Conservation (phyloP, 2,113 vertebrate genomes). For the Leucosticte australis region DNA sequence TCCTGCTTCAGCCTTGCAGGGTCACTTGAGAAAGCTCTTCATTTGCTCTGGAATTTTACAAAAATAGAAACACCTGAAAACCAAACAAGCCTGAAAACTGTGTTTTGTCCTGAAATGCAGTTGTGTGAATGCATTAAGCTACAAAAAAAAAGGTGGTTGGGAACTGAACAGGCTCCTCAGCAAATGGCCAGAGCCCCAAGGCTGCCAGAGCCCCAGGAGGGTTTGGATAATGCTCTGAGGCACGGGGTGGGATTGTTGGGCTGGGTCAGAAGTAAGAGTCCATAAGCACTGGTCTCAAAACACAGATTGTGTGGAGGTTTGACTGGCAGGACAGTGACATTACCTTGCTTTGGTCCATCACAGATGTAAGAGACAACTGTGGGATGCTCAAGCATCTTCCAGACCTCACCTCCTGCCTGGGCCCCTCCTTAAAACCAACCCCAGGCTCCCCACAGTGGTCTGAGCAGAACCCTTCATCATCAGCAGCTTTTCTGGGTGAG, state of each 20-base stretch:
- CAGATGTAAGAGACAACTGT: not conserved
- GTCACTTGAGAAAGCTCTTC: not conserved
- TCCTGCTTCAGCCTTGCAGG: not conserved
- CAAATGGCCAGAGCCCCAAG: not conserved
- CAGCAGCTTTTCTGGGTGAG: not conserved
- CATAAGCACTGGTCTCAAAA: not conserved
- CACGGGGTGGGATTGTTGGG: not conserved
- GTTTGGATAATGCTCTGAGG: not conserved
- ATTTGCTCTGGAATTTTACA: not conserved
- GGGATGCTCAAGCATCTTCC: not conserved
- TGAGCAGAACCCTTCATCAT: not conserved
- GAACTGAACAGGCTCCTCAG: not conserved
- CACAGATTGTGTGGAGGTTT: accelerated
- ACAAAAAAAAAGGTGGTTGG: accelerated
- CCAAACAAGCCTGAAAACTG: not conserved
- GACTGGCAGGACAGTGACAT: not conserved
- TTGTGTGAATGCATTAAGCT: not conserved
- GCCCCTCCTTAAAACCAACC: not conserved
- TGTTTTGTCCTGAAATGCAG: not conserved
- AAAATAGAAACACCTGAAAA: not conserved
- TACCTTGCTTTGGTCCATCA: not conserved
- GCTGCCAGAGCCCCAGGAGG: not conserved
- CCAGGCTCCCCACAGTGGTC: not conserved
- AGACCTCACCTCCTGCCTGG: not conserved
- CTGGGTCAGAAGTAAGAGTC: not conserved